Percentiles rank a stretch among this genome's conserved stretches.
Evolutionary conservation across 2,888 invertebrate species (phyloP).

Genomic region (Maniola hyperantus): DNA sequence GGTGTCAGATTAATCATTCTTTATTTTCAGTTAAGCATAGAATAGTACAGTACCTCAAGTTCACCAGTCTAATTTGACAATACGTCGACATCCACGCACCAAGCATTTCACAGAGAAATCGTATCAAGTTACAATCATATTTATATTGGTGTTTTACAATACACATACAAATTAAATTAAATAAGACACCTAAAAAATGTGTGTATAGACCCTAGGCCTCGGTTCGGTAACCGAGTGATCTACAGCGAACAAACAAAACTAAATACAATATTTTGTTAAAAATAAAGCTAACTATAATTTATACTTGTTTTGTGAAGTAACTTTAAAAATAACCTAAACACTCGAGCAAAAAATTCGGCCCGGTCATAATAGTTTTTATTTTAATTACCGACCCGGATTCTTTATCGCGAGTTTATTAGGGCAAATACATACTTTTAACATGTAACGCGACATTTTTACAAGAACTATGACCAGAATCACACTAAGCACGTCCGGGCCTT

Average conservation of each 20-base stretch:
- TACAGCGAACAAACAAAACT: slow-evolving; percentile 30
- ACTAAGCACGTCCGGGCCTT: too few species aligned
- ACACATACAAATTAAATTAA: slow-evolving; percentile 49
- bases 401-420: background rate
- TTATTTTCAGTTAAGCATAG: slow-evolving; percentile 82
- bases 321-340: background rate
- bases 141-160: slow-evolving; percentile 49
- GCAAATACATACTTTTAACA: background rate
- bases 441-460: background rate
- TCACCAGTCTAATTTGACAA: slow-evolving; percentile 72
- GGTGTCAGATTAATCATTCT: slow-evolving; percentile 72
- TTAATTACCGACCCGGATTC: background rate
- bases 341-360: background rate
- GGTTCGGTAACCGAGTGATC: slow-evolving; percentile 34
- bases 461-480: too few species aligned
- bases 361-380: background rate
- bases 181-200: slow-evolving; percentile 46
- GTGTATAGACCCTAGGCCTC: slow-evolving; percentile 37
- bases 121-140: slow-evolving; percentile 48
- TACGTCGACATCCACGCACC: slow-evolving; percentile 59
- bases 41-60: slow-evolving; percentile 78
- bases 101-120: slow-evolving; percentile 54
- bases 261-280: slow-evolving; percentile 67
- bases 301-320: slow-evolving; percentile 31
- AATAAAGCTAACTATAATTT: slow-evolving; percentile 44